phyloP scores from a whole-genome alignment of 1,140 invertebrate genomes.

The Cephus cinctus region DNA sequence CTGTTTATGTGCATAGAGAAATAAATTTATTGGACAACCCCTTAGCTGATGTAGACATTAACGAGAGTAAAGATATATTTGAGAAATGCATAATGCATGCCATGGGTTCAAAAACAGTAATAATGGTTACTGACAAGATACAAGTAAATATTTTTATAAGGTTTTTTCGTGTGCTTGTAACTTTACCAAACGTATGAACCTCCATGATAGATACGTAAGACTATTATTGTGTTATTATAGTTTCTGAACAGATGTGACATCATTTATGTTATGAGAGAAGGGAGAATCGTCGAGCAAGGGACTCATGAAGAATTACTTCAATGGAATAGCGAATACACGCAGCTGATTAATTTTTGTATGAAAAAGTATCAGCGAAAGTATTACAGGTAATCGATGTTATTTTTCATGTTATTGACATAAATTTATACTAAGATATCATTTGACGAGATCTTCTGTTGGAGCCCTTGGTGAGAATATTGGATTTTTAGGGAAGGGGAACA shows the following conservation, averaged over 20 bases:
- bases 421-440: too few species aligned
- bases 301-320: constrained; percentile 48
- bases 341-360: constrained; percentile 48
- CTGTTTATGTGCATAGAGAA: constrained; percentile 58
- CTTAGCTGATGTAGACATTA: constrained; percentile 48
- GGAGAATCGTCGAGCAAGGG: constrained; percentile 51
- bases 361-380: constrained; percentile 34
- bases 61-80: constrained; percentile 53
- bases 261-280: constrained; percentile 55
- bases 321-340: constrained; percentile 49
- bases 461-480: too few species aligned
- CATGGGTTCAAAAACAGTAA: constrained; percentile 54
- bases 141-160: too few species aligned
- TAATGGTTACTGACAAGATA: constrained; percentile 59
- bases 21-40: constrained; percentile 61
- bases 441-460: too few species aligned
- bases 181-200: too few species aligned
- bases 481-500: constrained; percentile 6
- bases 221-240: constrained; percentile 27
- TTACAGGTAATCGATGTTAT: constrained; percentile 14
- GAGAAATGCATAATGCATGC: constrained; percentile 39
- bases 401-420: too few species aligned
- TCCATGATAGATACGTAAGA: too few species aligned
- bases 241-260: constrained; percentile 56
- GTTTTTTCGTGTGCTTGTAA: too few species aligned